phyloP scores from a whole-genome alignment of 2,797 vertebrate species.

The Falco cherrug region DNA sequence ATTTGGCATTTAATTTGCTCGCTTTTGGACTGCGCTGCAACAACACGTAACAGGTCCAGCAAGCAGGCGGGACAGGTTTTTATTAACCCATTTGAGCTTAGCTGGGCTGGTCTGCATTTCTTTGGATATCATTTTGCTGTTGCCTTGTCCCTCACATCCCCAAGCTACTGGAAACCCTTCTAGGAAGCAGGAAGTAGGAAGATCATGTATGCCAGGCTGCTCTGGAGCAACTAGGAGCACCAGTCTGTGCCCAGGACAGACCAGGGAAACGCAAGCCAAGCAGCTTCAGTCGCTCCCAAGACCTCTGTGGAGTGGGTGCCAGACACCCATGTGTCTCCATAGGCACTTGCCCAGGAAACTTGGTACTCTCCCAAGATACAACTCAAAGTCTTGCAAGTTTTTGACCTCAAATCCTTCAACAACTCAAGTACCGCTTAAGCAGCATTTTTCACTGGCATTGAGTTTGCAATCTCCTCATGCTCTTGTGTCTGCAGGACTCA shows the following conservation, averaged over 20 bases:
- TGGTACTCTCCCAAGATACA: background rate
- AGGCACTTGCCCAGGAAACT: background rate
- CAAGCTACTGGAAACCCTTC: background rate
- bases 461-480: background rate
- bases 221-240: background rate
- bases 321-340: background rate
- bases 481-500: background rate
- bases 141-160: background rate
- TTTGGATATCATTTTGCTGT: background rate
- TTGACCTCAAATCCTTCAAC: background rate
- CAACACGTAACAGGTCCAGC: background rate
- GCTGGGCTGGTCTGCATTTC: background rate
- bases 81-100: background rate
- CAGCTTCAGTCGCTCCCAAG: background rate
- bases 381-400: background rate
- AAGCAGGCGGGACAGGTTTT: background rate
- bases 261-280: background rate
- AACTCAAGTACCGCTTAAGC: background rate
- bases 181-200: background rate
- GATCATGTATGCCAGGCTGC: background rate
- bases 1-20: background rate
- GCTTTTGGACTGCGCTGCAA: background rate
- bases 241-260: background rate
- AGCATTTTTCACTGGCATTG: background rate
- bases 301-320: background rate